Percentiles rank a stretch among this genome's conserved stretches.
These are phyloP conservation scores for Acipenser oxyrinchus DNA, from an alignment of 2,797 vertebrate genomes.

Conservation along the genomic window DNA sequence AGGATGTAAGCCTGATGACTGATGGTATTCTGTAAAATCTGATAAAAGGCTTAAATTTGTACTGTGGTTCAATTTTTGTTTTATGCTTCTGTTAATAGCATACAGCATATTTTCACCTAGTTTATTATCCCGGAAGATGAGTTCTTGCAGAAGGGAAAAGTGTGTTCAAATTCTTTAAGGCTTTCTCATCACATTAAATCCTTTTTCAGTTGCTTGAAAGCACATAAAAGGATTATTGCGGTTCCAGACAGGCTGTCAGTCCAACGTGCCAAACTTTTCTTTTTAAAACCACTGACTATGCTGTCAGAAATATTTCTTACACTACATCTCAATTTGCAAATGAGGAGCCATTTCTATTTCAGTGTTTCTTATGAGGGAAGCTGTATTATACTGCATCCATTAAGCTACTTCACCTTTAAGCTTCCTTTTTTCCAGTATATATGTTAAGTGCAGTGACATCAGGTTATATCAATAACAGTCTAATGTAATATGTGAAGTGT, in stretches of 20 bases:
- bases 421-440: no score
- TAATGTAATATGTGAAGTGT: no score
- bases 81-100: slow-evolving; percentile 62
- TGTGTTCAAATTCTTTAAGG: slow-evolving; percentile 39
- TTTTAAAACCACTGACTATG: slow-evolving; percentile 69
- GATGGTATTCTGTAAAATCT: slow-evolving; percentile 63
- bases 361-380: slow-evolving; percentile 30
- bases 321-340: slow-evolving; percentile 87
- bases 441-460: no score
- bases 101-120: slow-evolving; percentile 60
- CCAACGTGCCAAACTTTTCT: slow-evolving; percentile 64
- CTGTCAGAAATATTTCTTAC: slow-evolving; percentile 71
- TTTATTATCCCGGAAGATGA: slow-evolving; percentile 71
- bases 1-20: slow-evolving; percentile 63
- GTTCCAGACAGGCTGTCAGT: slow-evolving; percentile 66
- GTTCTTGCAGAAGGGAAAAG: slow-evolving; percentile 50
- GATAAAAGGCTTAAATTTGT: slow-evolving; percentile 70
- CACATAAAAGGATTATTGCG: slow-evolving; percentile 78
- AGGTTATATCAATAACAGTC: no score
- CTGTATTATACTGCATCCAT: no score
- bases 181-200: slow-evolving; percentile 71
- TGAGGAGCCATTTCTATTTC: slow-evolving; percentile 55
- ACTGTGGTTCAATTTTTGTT: slow-evolving; percentile 59
- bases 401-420: neutral
- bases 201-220: slow-evolving; percentile 64